Evolutionary conservation across 2,113 vertebrate genomes (phyloP), one percentile per base, ranked within the genome.

Genomic region (Ibidorhyncha struthersii): DNA sequence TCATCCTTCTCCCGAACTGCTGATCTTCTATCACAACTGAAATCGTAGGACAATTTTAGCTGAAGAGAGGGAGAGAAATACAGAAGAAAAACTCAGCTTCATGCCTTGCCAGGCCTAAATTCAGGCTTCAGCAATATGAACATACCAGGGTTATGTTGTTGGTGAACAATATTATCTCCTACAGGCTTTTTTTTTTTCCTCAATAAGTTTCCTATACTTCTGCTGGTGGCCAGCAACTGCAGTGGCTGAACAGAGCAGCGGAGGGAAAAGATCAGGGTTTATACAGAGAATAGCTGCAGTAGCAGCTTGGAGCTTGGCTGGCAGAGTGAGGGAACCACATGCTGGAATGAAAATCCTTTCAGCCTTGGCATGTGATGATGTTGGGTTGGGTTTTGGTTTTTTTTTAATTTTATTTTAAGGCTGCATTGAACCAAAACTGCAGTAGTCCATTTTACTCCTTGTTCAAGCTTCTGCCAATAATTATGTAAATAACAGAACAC

Each of bases 291-390:
- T 26, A 80, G 53, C 77, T 95, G 80, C 52, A 93, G 47, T 7
- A n/a, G 71, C 59, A 94, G 86, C 84, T 87, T 61, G 82, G 93
- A 91, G 89, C 82, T 90, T 87, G 94, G 94, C 86, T 94, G 83
- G 74, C 27, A 65, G 86, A 74, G 53, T 5, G 56, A 91, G 63
- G 47, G 70, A 92, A 89, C 72, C 73, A 70, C 91, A 77, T 41
- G 61, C 66, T 93, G 94, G 91, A 95, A 96, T 61, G 91, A 90
- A 97, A 97, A 97, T 95, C 96, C 91, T 76, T 93, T 94, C 91
- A 96, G 89, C 94, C 74, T 96, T 96, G 94, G 70, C 97, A 93
- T 88, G 89, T 96, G 97, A 91, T 53, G n/a, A 8, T 49, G 40
- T 40, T 40, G 40, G 47, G 47, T 49, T 49, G 20, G 45, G 45